Conservation (phyloP, 2,888 invertebrate species). For the Drosophila nigricruria region DNA sequence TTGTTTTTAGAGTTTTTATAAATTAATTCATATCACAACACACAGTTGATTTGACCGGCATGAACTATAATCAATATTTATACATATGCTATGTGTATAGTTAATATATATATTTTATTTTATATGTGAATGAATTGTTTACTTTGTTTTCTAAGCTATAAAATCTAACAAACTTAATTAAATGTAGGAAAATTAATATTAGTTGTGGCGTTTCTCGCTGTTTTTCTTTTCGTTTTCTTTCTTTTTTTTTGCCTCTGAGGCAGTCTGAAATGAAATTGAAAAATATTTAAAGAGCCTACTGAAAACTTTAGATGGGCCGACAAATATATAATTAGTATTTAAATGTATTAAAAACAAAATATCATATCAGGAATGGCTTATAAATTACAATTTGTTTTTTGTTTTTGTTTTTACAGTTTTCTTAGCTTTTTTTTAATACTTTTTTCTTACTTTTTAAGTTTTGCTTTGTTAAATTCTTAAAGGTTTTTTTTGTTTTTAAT, state of each 20-base stretch:
- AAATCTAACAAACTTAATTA: conserved; percentile 78
- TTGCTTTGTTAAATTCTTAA: conserved; percentile 39
- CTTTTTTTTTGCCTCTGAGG: conserved; percentile 63
- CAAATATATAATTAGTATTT: conserved; percentile 13
- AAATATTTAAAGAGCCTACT: conserved; percentile 14
- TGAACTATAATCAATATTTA: conserved; percentile 48
- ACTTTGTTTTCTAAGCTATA: conserved; percentile 64
- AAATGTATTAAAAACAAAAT: conserved; percentile 41
- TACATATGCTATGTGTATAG: conserved; percentile 42
- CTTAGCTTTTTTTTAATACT: conserved; percentile 60
- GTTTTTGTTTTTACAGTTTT: conserved; percentile 41
- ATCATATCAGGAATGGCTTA: conserved; percentile 75
- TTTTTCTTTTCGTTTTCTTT: not conserved
- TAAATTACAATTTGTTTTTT: conserved; percentile 52
- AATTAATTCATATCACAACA: conserved; percentile 81
- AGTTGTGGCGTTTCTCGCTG: conserved; percentile 69
- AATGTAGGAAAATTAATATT: conserved; percentile 73
- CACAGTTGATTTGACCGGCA: conserved; percentile 77
- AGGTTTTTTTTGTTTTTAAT: conserved; percentile 25
- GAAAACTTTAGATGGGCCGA: conserved; percentile 19
- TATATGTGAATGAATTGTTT: conserved; percentile 62
- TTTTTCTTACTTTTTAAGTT: conserved; percentile 46
- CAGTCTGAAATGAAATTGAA: conserved; percentile 27
- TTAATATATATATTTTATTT: conserved; percentile 27
- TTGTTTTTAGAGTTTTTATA: conserved; percentile 56